Evolutionary conservation across 37 sponge, comb jelly and placozoan genomes (phyloP).

Genomic region (Halichondria panicea): DNA sequence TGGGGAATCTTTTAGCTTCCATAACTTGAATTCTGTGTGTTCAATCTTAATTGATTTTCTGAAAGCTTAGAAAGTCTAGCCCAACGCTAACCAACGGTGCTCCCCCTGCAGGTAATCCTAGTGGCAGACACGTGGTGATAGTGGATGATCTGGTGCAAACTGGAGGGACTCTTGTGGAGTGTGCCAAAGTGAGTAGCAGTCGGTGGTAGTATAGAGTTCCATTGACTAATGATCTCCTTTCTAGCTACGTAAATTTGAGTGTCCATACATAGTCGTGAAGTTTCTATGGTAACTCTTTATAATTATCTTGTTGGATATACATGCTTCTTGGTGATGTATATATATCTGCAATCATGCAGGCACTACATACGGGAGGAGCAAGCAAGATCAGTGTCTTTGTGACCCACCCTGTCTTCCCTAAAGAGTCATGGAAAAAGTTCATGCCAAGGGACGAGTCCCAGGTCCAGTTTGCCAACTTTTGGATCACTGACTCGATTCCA

Average conservation of each 20-base stretch:
- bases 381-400: conserved; percentile 80
- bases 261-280: too few species aligned
- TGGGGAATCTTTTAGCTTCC: too few species aligned
- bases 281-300: too few species aligned
- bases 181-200: conserved; percentile 73
- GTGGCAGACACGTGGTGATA: conserved; percentile 76
- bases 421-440: conserved; percentile 80
- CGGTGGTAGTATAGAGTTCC: neutral
- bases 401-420: conserved; percentile 93
- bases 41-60: too few species aligned
- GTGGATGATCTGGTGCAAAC: conserved; percentile 92
- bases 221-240: neutral
- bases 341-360: conserved; percentile 39
- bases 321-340: neutral
- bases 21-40: too few species aligned
- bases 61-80: too few species aligned
- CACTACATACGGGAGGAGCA: conserved; percentile 46
- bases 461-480: conserved; percentile 59
- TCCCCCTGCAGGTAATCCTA: conserved; percentile 63
- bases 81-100: too few species aligned
- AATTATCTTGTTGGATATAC: neutral
- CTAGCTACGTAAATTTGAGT: neutral
- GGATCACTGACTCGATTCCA: conserved; percentile 94
- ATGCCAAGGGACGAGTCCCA: conserved; percentile 2
- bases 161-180: conserved; percentile 87